Evolutionary conservation across 1,140 invertebrate genomes (phyloP).

Genomic region (Teleopsis dalmanni): DNA sequence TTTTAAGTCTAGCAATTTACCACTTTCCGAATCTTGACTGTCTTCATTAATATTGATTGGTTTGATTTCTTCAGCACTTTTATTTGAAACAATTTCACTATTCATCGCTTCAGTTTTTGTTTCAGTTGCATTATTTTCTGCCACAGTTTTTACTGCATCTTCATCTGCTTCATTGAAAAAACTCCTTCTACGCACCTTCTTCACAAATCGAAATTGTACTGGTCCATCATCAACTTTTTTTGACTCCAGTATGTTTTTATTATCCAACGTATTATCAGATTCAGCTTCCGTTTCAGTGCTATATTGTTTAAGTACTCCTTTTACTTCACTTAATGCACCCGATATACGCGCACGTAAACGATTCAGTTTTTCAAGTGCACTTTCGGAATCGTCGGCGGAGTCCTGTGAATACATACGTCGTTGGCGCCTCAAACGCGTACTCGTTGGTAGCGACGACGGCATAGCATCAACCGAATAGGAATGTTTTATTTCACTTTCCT

Average conservation of each 20-base stretch:
- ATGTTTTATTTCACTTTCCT: no score
- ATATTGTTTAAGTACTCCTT: constrained; percentile 36
- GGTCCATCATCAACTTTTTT: constrained; percentile 9
- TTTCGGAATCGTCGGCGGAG: constrained; percentile 29
- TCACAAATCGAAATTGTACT: constrained; percentile 34
- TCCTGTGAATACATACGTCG: constrained; percentile 33
- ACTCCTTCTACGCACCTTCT: constrained; percentile 29
- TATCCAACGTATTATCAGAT: not conserved
- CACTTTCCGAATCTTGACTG: not conserved
- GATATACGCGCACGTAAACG: constrained; percentile 35
- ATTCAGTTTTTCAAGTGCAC: constrained; percentile 35
- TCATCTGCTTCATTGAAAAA: constrained; percentile 33
- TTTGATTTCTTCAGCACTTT: not conserved
- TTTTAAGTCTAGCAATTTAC: not conserved
- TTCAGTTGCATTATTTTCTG: not conserved
- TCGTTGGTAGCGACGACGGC: constrained; percentile 20
- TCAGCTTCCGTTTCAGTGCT: constrained; percentile 28
- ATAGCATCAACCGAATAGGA: not conserved
- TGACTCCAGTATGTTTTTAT: constrained; percentile 11
- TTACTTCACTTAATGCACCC: constrained; percentile 33
- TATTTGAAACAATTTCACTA: not conserved
- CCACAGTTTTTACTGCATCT: constrained; percentile 3
- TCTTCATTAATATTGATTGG: not conserved
- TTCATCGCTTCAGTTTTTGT: constrained; percentile 1
- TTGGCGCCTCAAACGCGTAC: constrained; percentile 30